phyloP scores from a whole-genome alignment of 1,140 invertebrate genomes.

The Euglossa dilemma region DNA sequence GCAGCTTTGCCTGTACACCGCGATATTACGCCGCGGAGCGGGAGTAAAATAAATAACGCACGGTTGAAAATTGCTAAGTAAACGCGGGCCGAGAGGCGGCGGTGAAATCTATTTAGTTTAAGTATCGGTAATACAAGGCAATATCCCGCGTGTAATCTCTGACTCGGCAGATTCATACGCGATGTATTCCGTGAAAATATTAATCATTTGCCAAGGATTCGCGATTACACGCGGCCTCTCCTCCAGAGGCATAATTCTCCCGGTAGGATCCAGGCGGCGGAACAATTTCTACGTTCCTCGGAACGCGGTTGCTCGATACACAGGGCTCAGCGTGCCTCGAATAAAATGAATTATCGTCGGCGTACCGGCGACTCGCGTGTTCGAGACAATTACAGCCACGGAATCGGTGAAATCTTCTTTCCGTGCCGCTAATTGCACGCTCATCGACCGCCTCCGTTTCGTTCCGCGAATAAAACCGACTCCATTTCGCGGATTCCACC shows the following conservation, averaged over 20 bases:
- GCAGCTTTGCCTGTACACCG: neutral
- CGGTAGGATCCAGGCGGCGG: neutral
- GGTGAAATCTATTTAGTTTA: neutral
- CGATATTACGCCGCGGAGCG: neutral
- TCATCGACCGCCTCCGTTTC: neutral
- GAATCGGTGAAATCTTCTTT: constrained; percentile 35
- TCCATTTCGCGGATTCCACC: neutral
- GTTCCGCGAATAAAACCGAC: neutral
- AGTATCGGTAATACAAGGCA: neutral
- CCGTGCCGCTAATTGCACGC: constrained; percentile 23
- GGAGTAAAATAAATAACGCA: neutral
- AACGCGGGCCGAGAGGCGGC: neutral
- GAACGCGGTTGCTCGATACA: neutral
- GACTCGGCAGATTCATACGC: neutral
- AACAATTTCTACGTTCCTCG: neutral
- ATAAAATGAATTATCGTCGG: constrained; percentile 28
- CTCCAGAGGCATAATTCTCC: neutral
- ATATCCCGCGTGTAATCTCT: neutral
- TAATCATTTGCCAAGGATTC: constrained; percentile 14
- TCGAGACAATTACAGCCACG: neutral
- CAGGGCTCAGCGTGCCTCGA: constrained; percentile 11
- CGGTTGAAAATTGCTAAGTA: neutral
- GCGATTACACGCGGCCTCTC: neutral
- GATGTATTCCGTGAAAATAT: neutral
- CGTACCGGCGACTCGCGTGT: neutral